Evolutionary conservation across 2,113 vertebrate species (phyloP).

Genomic region (Etheostoma cragini): DNA sequence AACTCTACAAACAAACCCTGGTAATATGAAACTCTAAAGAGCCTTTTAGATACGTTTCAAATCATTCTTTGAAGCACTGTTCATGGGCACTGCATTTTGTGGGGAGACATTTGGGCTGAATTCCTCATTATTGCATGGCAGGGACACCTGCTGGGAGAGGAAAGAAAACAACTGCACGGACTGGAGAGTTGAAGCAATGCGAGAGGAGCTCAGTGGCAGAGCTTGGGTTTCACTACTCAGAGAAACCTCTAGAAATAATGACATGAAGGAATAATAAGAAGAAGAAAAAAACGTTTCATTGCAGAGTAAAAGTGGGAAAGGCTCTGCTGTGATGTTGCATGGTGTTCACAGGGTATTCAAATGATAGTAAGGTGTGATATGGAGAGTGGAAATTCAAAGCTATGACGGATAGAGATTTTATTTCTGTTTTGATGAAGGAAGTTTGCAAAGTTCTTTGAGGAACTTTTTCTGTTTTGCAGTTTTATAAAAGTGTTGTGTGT

Average conservation of each 20-base stretch:
- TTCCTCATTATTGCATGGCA: conserved; percentile 76
- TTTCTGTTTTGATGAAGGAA: conserved; percentile 66
- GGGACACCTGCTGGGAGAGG: conserved; percentile 81
- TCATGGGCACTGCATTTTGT: conserved; percentile 44
- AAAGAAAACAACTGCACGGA: conserved; percentile 62
- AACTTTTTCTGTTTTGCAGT: conserved; percentile 75
- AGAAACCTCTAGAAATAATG: conserved; percentile 45
- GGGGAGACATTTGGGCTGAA: conserved; percentile 52
- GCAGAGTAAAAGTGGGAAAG: conserved; percentile 12
- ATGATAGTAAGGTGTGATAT: conserved; percentile 20
- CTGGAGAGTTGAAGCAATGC: conserved; percentile 34
- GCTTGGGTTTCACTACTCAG: conserved; percentile 45
- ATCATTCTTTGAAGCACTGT: conserved; percentile 57
- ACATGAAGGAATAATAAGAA: conserved; percentile 14
- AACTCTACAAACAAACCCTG: not conserved
- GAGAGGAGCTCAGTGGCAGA: conserved; percentile 43
- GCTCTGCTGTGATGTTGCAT: not conserved
- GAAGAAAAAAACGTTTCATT: not conserved
- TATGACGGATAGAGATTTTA: conserved; percentile 46
- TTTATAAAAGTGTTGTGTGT: conserved; percentile 80
- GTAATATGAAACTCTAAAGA: conserved; percentile 20
- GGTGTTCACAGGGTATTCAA: not conserved
- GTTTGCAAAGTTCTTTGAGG: conserved; percentile 69
- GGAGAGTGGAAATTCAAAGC: conserved; percentile 21
- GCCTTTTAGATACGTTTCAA: conserved; percentile 48